Evolutionary conservation across 2,797 vertebrate species (phyloP).

Genomic region (Lacerta bilineata): DNA sequence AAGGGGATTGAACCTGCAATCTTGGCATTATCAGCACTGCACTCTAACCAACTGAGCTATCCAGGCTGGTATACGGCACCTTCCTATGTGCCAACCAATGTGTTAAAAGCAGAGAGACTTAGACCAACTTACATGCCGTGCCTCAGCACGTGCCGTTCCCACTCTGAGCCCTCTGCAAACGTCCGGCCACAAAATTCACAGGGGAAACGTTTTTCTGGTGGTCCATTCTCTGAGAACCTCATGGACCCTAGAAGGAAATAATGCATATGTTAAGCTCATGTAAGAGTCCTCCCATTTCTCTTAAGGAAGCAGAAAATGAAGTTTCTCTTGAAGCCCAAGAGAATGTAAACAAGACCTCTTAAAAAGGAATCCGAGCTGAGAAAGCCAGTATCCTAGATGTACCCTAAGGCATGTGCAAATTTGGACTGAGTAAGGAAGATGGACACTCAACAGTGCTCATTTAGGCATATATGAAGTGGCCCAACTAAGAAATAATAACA

Average conservation of each 20-base stretch:
- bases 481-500: neutral
- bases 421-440: neutral
- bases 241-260: slow-evolving; percentile 82
- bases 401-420: neutral
- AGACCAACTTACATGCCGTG: slow-evolving; percentile 93
- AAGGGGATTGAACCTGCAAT: no score
- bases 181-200: slow-evolving; percentile 98
- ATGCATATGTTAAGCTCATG: neutral
- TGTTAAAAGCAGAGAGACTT: slow-evolving; percentile 3
- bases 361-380: neutral
- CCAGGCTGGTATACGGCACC: no score
- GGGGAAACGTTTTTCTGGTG: slow-evolving; percentile 89
- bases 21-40: no score
- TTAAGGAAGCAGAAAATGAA: neutral
- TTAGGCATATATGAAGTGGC: neutral
- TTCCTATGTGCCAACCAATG: no score
- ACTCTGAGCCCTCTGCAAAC: slow-evolving; percentile 92
- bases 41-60: no score
- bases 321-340: neutral
- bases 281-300: neutral
- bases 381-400: no score
- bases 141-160: slow-evolving; percentile 95
- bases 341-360: neutral
- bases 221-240: slow-evolving; percentile 83
- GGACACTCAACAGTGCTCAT: neutral